Conservation (phyloP, 2,113 vertebrate genomes). For the Recurvirostra avosetta region DNA sequence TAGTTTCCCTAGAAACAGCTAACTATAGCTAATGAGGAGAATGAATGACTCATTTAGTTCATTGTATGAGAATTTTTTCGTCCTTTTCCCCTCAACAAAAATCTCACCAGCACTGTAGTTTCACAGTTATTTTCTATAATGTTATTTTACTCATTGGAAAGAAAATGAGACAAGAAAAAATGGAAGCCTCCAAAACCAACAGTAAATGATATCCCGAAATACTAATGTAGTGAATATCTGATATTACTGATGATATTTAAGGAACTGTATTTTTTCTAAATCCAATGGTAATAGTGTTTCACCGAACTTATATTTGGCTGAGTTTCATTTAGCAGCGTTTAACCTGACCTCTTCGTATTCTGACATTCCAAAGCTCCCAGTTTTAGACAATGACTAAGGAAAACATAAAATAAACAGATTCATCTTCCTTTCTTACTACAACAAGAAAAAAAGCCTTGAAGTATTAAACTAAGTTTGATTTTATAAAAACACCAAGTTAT, state of each 20-base stretch:
- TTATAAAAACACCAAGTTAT: background rate
- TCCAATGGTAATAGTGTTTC: background rate
- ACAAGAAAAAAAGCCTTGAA: background rate
- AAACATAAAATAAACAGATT: background rate
- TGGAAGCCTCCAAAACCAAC: background rate
- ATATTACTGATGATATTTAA: background rate
- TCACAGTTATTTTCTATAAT: background rate
- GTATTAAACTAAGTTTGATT: background rate
- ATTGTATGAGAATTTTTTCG: background rate
- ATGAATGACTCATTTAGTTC: background rate
- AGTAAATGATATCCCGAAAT: background rate
- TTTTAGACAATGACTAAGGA: background rate
- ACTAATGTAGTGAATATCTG: background rate
- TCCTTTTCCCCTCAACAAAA: background rate
- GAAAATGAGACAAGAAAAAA: background rate
- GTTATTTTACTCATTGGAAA: background rate
- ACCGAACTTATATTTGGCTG: background rate
- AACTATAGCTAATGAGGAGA: background rate
- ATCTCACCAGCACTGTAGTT: background rate
- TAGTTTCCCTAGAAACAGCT: background rate
- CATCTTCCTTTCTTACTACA: background rate
- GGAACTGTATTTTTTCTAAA: background rate
- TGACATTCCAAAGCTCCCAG: background rate
- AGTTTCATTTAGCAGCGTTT: background rate
- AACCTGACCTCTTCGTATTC: background rate